Base-by-base conservation (phyloP, 2,888 invertebrate genomes). In the Campaea margaritaria region DNA sequence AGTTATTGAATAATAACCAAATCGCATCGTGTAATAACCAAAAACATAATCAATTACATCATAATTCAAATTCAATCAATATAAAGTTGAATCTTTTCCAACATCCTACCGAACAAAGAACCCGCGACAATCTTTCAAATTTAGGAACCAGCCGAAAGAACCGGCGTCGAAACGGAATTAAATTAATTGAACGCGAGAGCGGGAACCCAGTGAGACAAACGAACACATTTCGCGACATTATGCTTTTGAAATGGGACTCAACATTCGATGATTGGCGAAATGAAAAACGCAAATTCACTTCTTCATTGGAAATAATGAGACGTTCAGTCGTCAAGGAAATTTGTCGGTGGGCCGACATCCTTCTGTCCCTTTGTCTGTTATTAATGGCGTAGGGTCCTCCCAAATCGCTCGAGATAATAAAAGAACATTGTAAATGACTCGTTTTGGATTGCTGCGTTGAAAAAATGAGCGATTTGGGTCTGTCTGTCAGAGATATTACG, bases 271-370 rank as follows among this genome's bases (percentile, higher is more conserved):
- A 73, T 73, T 69, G 70, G 69, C 69, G 71, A 70, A 68, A 74
- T 67, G 68, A 69, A 67, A 75, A 75, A 77, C 69, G 74, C 69
- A 68, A 78, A 76, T 75, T 76, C 72, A 67, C 71, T 70, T 73
- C 76, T 76, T 77, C 78, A 74, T 75, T 75, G 80, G 78, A 81
- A 82, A 81, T 85, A 84, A 85, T 83, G 79, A 85, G 79, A 77
- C 79, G 77, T 76, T 79, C 73, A 63, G 68, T 70, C 70, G 56
- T 55, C 52, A 64, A 68, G 69, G 72, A 78, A 80, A 82, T 80
- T 78, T 81, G 78, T 79, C 78, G 74, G 70, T 65, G 67, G 67
- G 70, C 69, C 73, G 73, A 76, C 75, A 77, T 74, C 77, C 75
- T 76, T 75, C 74, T 72, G 77, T 72, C 73, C 68, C 72, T 69